Evolutionary conservation across 92 coral and sea anemone species (phyloP).

Genomic region (Epizoanthus ramosus): DNA sequence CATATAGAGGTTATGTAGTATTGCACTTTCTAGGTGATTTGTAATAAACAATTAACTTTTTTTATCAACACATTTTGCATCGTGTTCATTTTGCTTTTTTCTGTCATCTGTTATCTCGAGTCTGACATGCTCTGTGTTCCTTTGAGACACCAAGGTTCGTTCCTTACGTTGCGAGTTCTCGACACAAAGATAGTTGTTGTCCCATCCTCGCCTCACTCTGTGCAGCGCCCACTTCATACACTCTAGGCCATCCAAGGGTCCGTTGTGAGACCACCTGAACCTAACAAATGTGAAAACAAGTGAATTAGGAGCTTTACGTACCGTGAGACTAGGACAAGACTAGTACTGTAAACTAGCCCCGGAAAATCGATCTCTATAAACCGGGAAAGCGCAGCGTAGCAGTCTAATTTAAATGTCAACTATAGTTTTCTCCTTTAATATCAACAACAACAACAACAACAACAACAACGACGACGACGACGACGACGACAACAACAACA

Average conservation of each 20-base stretch:
- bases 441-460: too few species aligned
- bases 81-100: neutral
- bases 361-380: too few species aligned
- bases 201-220: slow-evolving; percentile 8
- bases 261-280: slow-evolving; percentile 34
- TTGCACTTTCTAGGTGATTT: too few species aligned
- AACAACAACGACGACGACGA: too few species aligned
- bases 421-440: too few species aligned
- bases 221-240: slow-evolving; percentile 14
- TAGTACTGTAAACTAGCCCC: neutral
- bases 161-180: neutral
- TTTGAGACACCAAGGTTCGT: neutral
- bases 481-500: too few species aligned
- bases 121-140: neutral
- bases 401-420: too few species aligned
- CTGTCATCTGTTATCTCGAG: too few species aligned
- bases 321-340: neutral
- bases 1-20: too few species aligned
- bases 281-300: neutral
- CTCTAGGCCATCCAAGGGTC: slow-evolving; percentile 7
- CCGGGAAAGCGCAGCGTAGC: too few species aligned
- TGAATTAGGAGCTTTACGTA: neutral
- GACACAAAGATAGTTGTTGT: slow-evolving; percentile 27
- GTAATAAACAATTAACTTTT: too few species aligned
- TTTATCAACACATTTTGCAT: too few species aligned